These are phyloP conservation scores for Temnothorax unifasciatus DNA, from an alignment of 2,888 invertebrate genomes.

Conservation along the genomic window DNA sequence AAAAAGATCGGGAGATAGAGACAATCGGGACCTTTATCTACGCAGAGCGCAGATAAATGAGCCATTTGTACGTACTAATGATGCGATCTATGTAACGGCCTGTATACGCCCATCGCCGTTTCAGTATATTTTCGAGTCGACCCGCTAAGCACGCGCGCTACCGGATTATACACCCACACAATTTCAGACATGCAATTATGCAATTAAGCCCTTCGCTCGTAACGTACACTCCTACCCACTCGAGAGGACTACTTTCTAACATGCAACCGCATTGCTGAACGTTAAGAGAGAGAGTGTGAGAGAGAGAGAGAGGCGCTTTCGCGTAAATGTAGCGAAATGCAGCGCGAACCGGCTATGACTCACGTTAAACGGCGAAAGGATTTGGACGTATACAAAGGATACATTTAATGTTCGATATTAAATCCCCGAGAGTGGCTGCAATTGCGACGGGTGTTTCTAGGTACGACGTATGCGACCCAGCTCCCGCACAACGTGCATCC, in stretches of 20 bases:
- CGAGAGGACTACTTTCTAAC: conserved; percentile 59
- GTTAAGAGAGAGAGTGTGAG: neutral
- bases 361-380: conserved; percentile 51
- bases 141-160: conserved; percentile 35
- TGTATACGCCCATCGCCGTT: conserved; percentile 46
- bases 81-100: conserved; percentile 58
- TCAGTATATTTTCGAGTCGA: conserved; percentile 54
- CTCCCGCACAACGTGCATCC: neutral
- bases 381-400: conserved; percentile 46
- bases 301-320: neutral
- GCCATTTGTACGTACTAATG: conserved; percentile 63
- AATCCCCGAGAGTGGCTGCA: conserved; percentile 19
- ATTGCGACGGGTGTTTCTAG: neutral
- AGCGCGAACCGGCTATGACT: conserved; percentile 27
- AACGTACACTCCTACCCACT: conserved; percentile 57
- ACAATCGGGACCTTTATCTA: conserved; percentile 25
- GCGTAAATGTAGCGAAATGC: conserved; percentile 51
- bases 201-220: conserved; percentile 66
- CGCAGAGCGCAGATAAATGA: conserved; percentile 58
- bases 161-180: conserved; percentile 57
- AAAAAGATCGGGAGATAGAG: neutral
- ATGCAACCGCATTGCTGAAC: conserved; percentile 45
- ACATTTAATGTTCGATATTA: conserved; percentile 44
- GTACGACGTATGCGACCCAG: neutral
- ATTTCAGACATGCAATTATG: conserved; percentile 70